These are phyloP conservation scores for Acromyrmex charruanus DNA, from an alignment of 1,140 invertebrate genomes.

Conservation along the genomic window DNA sequence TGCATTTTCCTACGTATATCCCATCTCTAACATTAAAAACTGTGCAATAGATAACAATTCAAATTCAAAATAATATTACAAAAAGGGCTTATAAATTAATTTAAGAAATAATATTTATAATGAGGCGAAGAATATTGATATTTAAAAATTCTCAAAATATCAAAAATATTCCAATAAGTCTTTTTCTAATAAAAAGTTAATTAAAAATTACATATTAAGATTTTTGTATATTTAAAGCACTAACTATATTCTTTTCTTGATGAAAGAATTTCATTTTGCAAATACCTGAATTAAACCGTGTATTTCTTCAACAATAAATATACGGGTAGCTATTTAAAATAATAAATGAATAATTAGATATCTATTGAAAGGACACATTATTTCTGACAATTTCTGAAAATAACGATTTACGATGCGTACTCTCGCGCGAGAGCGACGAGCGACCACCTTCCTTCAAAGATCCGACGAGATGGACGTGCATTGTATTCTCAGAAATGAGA, in stretches of 20 bases:
- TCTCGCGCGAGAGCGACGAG: constrained; percentile 31
- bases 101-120: constrained; percentile 1
- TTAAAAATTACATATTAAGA: background rate
- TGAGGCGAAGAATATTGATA: background rate
- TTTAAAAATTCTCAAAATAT: background rate
- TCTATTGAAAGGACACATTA: background rate
- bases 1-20: constrained; percentile 41
- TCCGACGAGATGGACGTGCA: constrained; percentile 53
- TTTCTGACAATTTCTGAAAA: constrained; percentile 41
- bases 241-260: background rate
- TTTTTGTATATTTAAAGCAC: background rate
- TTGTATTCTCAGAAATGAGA: constrained; percentile 71
- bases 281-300: background rate
- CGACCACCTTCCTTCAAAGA: constrained; percentile 53
- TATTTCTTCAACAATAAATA: background rate
- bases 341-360: constrained; percentile 25
- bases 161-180: background rate
- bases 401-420: constrained; percentile 40
- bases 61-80: background rate
- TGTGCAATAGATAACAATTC: background rate
- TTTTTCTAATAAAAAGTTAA: background rate
- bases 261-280: background rate
- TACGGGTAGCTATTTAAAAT: background rate
- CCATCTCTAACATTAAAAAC: constrained; percentile 12
- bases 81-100: background rate